Evolutionary conservation across 30 jellyfish, hydroid and myxozoan genomes (phyloP).

Genomic region (Cassiopea xamachana): DNA sequence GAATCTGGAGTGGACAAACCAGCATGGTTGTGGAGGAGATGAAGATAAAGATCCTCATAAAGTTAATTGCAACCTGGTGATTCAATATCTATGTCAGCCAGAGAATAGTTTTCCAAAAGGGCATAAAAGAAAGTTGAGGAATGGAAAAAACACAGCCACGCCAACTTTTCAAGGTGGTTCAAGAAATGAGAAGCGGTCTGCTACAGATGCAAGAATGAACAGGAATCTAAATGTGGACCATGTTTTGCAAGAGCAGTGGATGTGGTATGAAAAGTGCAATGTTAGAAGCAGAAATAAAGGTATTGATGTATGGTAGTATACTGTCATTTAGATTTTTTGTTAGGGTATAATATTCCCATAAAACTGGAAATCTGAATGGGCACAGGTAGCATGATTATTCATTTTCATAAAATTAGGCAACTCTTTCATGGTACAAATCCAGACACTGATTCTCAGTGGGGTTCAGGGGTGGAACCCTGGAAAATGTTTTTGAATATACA

Average conservation of each 20-base stretch:
- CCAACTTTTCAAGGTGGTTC: slow-evolving; percentile 61
- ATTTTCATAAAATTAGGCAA: too few species aligned
- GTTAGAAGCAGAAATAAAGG: slow-evolving; percentile 86
- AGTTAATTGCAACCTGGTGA: slow-evolving; percentile 79
- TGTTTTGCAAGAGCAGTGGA: slow-evolving; percentile 90
- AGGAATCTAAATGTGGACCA: slow-evolving; percentile 22
- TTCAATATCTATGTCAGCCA: slow-evolving; percentile 84
- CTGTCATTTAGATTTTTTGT: too few species aligned
- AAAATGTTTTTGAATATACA: too few species aligned
- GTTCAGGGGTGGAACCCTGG: too few species aligned
- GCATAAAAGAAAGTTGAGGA: slow-evolving; percentile 49
- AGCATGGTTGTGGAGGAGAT: slow-evolving; percentile 97
- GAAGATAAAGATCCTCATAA: slow-evolving; percentile 87
- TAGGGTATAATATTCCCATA: too few species aligned
- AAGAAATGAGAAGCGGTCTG: slow-evolving; percentile 48
- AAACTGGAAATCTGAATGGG: too few species aligned
- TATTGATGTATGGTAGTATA: too few species aligned
- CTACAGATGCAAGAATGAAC: slow-evolving; percentile 36
- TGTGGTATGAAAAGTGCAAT: slow-evolving; percentile 88
- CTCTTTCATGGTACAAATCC: too few species aligned
- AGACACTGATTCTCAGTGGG: too few species aligned
- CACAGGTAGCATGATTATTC: too few species aligned
- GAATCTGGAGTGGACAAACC: slow-evolving; percentile 89
- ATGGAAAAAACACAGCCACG: slow-evolving; percentile 72
- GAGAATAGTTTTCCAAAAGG: slow-evolving; percentile 36